A percentile compares a stretch with the other conserved stretches of the same genome.
Evolutionary conservation across 2,888 invertebrate species (phyloP).

Genomic region (Cerastoderma edule): DNA sequence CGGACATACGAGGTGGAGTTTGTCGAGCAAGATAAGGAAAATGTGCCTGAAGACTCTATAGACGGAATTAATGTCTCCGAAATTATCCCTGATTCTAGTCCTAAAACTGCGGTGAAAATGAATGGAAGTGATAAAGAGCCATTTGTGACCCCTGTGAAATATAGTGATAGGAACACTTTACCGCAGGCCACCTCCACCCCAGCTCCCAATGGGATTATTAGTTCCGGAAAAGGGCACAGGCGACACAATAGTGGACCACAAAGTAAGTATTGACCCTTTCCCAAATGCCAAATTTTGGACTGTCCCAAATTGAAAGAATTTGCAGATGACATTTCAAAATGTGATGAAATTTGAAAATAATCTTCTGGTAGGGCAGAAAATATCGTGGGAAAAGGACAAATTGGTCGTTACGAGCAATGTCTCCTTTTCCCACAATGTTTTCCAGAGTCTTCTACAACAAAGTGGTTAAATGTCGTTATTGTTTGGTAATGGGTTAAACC

Average conservation of each 20-base stretch:
- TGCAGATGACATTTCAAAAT: too few species aligned
- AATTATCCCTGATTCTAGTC: constrained; percentile 58
- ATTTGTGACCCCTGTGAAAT: constrained; percentile 67
- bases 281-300: too few species aligned
- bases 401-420: too few species aligned
- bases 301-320: too few species aligned
- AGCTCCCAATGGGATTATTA: constrained; percentile 72
- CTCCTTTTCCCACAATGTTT: too few species aligned
- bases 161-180: constrained; percentile 63
- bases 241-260: constrained; percentile 43
- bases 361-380: too few species aligned
- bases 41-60: constrained; percentile 57
- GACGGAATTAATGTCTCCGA: constrained; percentile 61
- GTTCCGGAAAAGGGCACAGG: constrained; percentile 52
- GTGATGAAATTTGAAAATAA: too few species aligned
- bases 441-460: too few species aligned
- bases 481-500: too few species aligned
- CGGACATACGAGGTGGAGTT: constrained; percentile 56
- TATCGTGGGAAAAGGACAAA: too few species aligned
- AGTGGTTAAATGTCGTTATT: too few species aligned
- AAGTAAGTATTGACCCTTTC: constrained; percentile 53
- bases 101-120: constrained; percentile 60
- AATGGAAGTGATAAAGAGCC: constrained; percentile 63
- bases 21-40: constrained; percentile 68
- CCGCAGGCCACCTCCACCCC: constrained; percentile 80